phyloP scores from a whole-genome alignment of 2,113 vertebrate species.

The Melanostigma gelatinosum region DNA sequence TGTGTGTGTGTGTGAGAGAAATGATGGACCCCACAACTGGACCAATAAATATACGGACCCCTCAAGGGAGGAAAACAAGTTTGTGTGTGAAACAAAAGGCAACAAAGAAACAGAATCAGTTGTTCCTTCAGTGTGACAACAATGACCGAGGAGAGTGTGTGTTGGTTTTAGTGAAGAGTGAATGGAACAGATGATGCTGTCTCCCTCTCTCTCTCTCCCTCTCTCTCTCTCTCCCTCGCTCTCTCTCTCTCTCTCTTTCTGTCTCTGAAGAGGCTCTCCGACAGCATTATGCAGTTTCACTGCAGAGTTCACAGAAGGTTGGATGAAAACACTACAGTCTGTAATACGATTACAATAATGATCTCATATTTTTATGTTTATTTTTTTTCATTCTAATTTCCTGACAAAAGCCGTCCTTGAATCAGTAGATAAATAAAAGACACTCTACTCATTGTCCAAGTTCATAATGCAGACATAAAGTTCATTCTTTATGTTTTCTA shows the following conservation, averaged over 20 bases:
- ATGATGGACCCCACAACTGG: too few relatives aligned
- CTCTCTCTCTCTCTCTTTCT: not conserved
- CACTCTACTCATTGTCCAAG: too few relatives aligned
- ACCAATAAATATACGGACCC: too few relatives aligned
- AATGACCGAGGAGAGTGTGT: slow-evolving; percentile 10
- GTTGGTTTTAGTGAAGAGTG: not conserved
- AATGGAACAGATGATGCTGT: slow-evolving; percentile 3
- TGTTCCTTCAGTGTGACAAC: slow-evolving; percentile 1
- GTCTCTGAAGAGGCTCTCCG: slow-evolving; percentile 51
- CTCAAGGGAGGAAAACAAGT: too few relatives aligned
- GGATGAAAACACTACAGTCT: not conserved
- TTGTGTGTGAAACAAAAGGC: not conserved
- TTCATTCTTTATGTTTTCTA: too few relatives aligned
- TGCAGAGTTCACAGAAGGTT: slow-evolving; percentile 1
- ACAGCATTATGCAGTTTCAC: slow-evolving; percentile 3
- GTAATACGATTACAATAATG: not conserved
- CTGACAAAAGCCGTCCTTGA: too few relatives aligned
- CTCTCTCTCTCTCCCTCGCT: too few relatives aligned
- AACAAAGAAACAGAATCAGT: not conserved
- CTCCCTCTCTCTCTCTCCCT: not conserved
- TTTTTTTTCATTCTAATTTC: too few relatives aligned
- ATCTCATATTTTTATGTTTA: too few relatives aligned
- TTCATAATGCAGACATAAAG: too few relatives aligned
- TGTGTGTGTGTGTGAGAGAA: too few relatives aligned
- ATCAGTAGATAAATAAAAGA: too few relatives aligned